Evolutionary conservation across 2,888 invertebrate species (phyloP).

Genomic region (Drosophila eohydei): DNA sequence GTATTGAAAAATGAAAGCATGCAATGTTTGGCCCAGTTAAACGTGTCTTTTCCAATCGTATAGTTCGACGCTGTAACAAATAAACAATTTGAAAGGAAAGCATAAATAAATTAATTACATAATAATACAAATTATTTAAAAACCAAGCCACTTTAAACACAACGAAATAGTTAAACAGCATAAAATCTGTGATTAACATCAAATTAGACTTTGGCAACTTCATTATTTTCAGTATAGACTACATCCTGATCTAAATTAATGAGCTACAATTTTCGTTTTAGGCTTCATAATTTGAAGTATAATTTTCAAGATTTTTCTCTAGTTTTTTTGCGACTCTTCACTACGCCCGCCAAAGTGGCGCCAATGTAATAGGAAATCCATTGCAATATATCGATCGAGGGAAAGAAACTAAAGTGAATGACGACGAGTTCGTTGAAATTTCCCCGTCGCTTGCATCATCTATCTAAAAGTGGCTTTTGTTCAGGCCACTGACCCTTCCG

Average conservation of each 20-base stretch:
- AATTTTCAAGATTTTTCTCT: neutral
- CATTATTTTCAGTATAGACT: neutral
- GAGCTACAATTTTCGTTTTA: too few relatives aligned
- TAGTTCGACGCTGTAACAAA: conserved; percentile 32
- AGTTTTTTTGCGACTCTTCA: conserved; percentile 12
- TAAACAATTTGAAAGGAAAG: neutral
- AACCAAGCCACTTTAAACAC: neutral
- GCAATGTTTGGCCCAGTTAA: conserved; percentile 43
- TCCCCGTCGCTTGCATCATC: conserved; percentile 5
- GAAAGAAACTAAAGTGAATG: conserved; percentile 15
- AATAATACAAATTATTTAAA: neutral
- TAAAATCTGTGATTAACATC: too few relatives aligned
- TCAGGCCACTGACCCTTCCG: conserved; percentile 24
- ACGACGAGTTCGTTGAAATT: conserved; percentile 14
- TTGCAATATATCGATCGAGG: conserved; percentile 55
- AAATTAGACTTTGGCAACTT: neutral
- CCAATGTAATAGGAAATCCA: conserved; percentile 38
- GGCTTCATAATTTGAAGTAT: neutral
- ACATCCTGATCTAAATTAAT: neutral
- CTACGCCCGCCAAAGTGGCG: conserved; percentile 30
- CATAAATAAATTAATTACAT: neutral
- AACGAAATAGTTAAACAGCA: neutral
- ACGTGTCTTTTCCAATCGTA: conserved; percentile 32
- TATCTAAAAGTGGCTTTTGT: conserved; percentile 3
- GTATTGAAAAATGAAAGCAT: conserved; percentile 39